Conservation (phyloP, 2,113 vertebrate genomes). For the Paradisaea rubra region DNA sequence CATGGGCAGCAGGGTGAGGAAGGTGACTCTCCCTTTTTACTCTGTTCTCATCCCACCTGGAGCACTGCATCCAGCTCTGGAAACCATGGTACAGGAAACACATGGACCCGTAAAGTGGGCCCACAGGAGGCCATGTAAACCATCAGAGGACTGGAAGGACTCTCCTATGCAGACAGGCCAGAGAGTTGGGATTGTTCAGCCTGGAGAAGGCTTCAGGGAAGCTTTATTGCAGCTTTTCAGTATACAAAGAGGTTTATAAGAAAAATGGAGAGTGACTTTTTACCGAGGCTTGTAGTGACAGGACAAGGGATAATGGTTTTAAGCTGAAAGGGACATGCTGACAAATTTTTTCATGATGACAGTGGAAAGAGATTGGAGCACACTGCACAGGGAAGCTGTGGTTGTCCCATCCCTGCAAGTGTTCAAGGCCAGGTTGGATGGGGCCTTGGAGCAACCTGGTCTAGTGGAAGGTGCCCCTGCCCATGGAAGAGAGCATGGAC, state of each 20-base stretch:
- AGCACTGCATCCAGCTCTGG: background rate
- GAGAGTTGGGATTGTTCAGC: background rate
- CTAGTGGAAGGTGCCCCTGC: background rate
- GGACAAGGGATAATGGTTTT: background rate
- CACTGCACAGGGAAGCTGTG: background rate
- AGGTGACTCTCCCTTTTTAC: background rate
- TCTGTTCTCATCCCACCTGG: background rate
- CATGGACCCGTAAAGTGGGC: background rate
- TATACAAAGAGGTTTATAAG: background rate
- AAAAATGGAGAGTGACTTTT: background rate
- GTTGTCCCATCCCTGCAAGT: background rate
- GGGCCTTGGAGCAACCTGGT: background rate
- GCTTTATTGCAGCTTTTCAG: background rate
- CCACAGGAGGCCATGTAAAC: background rate
- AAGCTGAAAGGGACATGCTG: background rate
- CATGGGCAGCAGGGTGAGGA: background rate
- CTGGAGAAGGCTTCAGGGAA: background rate
- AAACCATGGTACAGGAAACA: background rate
- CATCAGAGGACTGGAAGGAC: background rate
- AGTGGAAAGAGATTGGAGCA: background rate
- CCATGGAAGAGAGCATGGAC: fast-evolving
- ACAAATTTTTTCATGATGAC: background rate
- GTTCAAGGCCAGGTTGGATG: fast-evolving
- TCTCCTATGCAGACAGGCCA: background rate
- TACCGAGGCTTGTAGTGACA: background rate